These are phyloP conservation scores for Melanotaenia trifasciata DNA, from an alignment of 2,797 vertebrate genomes.

Conservation along the genomic window DNA sequence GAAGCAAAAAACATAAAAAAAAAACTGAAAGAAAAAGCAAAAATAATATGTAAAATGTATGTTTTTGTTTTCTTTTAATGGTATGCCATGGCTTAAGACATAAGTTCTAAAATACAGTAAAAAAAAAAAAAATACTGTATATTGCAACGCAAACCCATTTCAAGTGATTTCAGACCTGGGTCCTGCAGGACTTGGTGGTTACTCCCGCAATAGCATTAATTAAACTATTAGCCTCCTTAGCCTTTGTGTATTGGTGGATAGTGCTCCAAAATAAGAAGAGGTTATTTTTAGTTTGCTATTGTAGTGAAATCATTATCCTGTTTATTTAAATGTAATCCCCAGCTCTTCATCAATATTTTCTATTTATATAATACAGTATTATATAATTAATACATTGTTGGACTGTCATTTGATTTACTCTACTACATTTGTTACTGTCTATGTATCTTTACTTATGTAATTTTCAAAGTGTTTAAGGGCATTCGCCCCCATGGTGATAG, in stretches of 20 bases:
- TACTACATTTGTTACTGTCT: slow-evolving; percentile 6
- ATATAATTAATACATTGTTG: background rate
- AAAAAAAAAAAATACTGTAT: background rate
- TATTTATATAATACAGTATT: background rate
- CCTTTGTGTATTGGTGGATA: background rate
- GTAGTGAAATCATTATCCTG: background rate
- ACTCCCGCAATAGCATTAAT: background rate
- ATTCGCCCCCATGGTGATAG: slow-evolving; percentile 48
- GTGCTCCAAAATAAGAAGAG: background rate
- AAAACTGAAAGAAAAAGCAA: too few species aligned
- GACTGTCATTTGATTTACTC: background rate
- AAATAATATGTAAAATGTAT: too few species aligned
- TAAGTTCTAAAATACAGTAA: background rate
- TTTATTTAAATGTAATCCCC: background rate
- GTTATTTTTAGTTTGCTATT: background rate
- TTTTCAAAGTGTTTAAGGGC: slow-evolving; percentile 47
- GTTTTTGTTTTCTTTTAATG: too few species aligned
- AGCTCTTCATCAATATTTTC: background rate
- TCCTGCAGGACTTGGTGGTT: background rate
- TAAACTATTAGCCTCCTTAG: background rate
- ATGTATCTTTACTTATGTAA: slow-evolving; percentile 16
- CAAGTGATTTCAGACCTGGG: background rate
- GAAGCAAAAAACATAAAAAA: too few species aligned
- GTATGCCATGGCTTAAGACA: too few species aligned
- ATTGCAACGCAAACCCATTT: background rate